Base-by-base conservation (phyloP, 2,888 invertebrate genomes). In the Pristionchus exspectatus region DNA sequence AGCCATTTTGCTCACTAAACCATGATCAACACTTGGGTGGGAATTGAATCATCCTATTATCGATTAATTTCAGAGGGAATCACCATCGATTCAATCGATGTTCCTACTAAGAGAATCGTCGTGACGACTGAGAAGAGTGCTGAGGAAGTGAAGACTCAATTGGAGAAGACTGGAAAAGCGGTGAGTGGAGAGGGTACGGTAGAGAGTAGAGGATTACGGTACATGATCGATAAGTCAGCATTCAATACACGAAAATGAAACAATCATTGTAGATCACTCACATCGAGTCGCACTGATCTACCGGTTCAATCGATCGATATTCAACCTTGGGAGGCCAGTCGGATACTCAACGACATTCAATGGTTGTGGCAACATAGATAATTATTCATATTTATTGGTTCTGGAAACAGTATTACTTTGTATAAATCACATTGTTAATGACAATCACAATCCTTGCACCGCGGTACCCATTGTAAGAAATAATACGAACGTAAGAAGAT, bases 81-180 rank as follows among this genome's bases (percentile, higher is more conserved):
- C n/a, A 91, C 92, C 83, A 93, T 95, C 77, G 93, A 95, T 44
- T 94, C 95, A 56, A 95, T 95, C 44, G 95, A 95, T 90, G 92
- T 96, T 63, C 94, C 92, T 7, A 92, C 93, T 9, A 93, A 96
- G 91, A 93, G 90, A 69, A 95, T 96, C 56, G 83, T 81, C 38
- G 95, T 96, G 24, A 95, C 95, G n/a, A 95, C 96, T 0, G 93
- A 94, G 21, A 90, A 95, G 44, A 69, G 95, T 5, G 90, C 94
- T 50, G 95, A 95, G 38, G 94, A 95, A 50, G 91, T 96, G 18
- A 92, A 95, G 38, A 95, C 95, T 74, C 91, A 93, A 5, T 92
- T 96, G 38, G 92, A 95, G 93, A 96, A 96, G 92, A 96, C 96
- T n/a, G 96, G 96, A 56, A 96, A 96, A 91, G 93, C 91, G 56